Evolutionary conservation across 2,888 invertebrate species (phyloP).

Genomic region (Agrotis segetum): DNA sequence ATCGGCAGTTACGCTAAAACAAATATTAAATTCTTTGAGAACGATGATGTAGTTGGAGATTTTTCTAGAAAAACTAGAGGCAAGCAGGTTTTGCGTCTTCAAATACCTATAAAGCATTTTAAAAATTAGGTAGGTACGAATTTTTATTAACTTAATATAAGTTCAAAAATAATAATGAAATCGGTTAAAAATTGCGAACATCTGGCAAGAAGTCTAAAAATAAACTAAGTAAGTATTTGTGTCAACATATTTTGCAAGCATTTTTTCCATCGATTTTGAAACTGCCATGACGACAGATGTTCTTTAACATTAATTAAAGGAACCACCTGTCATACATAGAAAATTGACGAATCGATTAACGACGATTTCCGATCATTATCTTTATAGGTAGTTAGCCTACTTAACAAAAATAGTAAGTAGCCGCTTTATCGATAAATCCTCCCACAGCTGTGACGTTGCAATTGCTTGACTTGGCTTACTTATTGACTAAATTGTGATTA

Average conservation of each 20-base stretch:
- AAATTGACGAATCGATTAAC: slow-evolving; percentile 19
- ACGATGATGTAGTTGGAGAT: not conserved
- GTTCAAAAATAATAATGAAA: not conserved
- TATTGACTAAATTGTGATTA: slow-evolving; percentile 32
- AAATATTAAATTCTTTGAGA: slow-evolving; percentile 4
- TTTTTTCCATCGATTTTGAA: slow-evolving; percentile 1
- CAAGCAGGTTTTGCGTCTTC: not conserved
- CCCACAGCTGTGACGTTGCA: slow-evolving; percentile 26
- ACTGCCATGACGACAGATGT: not conserved
- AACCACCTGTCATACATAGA: not conserved
- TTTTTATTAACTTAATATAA: too few relatives aligned
- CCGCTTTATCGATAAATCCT: slow-evolving; percentile 25
- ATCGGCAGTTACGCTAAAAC: slow-evolving; percentile 74
- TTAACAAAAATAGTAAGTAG: not conserved
- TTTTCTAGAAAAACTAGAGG: not conserved
- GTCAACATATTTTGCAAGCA: not conserved
- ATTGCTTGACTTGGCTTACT: slow-evolving; percentile 15
- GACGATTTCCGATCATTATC: slow-evolving; percentile 9
- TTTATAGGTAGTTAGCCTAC: not conserved
- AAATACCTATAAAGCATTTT: not conserved
- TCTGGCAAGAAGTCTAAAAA: not conserved
- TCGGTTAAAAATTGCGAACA: not conserved
- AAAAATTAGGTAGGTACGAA: too few relatives aligned
- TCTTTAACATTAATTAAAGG: not conserved
- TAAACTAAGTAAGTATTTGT: not conserved